These are phyloP conservation scores for Tetraneura akinire DNA, from an alignment of 1,140 invertebrate species.

Conservation along the genomic window DNA sequence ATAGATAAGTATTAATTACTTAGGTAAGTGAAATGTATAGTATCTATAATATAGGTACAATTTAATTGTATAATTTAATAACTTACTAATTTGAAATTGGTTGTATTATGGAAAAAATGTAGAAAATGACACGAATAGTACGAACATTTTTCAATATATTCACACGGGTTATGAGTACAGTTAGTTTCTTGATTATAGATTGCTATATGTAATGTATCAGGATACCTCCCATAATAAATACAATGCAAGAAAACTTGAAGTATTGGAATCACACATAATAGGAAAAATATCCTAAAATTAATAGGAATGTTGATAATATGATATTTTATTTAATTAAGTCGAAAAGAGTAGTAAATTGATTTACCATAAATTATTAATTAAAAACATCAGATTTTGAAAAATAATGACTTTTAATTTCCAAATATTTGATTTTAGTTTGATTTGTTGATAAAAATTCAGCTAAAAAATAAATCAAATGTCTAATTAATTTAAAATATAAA, in stretches of 20 bases:
- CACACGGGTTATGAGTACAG: neutral
- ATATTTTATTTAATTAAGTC: too few relatives aligned
- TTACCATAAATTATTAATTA: conserved; percentile 1
- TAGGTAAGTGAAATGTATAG: too few relatives aligned
- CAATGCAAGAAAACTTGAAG: conserved; percentile 19
- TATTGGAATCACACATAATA: conserved; percentile 7
- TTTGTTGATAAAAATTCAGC: neutral
- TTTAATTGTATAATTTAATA: neutral
- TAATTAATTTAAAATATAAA: too few relatives aligned
- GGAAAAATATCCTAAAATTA: conserved; percentile 18
- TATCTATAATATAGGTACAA: too few relatives aligned
- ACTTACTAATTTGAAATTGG: neutral
- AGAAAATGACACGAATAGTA: conserved; percentile 19
- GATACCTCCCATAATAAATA: conserved; percentile 24
- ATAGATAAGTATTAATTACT: neutral
- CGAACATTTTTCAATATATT: neutral
- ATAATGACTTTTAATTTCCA: conserved; percentile 20
- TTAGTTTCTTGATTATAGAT: conserved; percentile 42
- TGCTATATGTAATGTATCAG: neutral
- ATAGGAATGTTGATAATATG: neutral
- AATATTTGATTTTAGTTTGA: conserved; percentile 18
- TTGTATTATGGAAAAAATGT: neutral
- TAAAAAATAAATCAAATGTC: neutral
- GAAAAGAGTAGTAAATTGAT: neutral
- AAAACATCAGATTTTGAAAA: neutral